Evolutionary conservation across 2,888 invertebrate species (phyloP).

Genomic region (Patella caerulea): DNA sequence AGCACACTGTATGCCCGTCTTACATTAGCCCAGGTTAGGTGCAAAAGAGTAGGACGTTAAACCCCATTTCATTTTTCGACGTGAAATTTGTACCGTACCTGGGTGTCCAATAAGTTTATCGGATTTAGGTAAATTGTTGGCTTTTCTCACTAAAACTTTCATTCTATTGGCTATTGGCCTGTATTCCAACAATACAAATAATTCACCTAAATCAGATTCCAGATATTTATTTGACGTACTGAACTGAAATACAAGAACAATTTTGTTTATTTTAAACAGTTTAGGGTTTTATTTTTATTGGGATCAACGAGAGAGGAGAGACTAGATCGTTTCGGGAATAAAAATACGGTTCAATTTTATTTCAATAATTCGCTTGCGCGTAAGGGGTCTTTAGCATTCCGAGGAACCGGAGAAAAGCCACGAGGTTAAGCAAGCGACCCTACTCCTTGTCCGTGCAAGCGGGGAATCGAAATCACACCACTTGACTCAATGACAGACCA

Average conservation of each 20-base stretch:
- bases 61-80: neutral
- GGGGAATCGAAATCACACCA: no score
- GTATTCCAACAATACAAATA: constrained; percentile 56
- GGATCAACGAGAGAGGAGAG: no score
- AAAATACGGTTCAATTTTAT: no score
- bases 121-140: constrained; percentile 50
- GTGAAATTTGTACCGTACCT: constrained; percentile 35
- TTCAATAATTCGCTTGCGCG: no score
- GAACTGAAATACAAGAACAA: constrained; percentile 40
- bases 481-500: no score
- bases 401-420: neutral
- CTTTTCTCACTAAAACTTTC: constrained; percentile 58
- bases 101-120: constrained; percentile 47
- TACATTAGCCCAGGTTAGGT: neutral
- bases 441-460: no score
- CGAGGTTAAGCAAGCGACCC: neutral
- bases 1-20: no score
- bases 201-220: constrained; percentile 48
- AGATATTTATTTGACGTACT: constrained; percentile 53
- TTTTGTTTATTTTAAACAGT: neutral
- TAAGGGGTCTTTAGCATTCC: no score
- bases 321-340: no score
- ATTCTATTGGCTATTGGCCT: constrained; percentile 49
- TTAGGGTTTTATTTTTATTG: no score
- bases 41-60: neutral